These are phyloP conservation scores for Melanargia galathea DNA, from an alignment of 2,888 invertebrate genomes.

Conservation along the genomic window DNA sequence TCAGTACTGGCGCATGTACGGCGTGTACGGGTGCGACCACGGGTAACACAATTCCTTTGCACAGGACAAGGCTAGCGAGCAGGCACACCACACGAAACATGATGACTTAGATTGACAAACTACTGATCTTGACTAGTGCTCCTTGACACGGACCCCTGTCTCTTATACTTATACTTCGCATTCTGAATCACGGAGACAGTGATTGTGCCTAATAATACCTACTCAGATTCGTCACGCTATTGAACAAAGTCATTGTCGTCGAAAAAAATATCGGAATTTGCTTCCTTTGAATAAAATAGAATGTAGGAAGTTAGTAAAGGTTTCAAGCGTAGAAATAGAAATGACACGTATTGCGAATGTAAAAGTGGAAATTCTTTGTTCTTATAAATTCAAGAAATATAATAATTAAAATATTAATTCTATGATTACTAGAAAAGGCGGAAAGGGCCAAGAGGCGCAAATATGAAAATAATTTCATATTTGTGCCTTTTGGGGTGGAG, in stretches of 20 bases:
- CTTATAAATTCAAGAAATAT: no score
- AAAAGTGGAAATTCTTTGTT: no score
- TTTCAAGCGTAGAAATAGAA: neutral
- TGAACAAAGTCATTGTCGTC: conserved; percentile 53
- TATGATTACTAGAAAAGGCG: no score
- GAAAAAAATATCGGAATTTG: conserved; percentile 55
- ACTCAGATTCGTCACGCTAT: conserved; percentile 59
- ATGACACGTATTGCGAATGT: neutral
- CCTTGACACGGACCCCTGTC: conserved; percentile 46
- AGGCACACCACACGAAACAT: conserved; percentile 59
- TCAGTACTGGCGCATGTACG: conserved; percentile 52
- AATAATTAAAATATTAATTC: neutral
- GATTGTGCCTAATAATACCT: conserved; percentile 57
- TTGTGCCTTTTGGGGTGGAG: no score
- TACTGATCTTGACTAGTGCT: conserved; percentile 52
- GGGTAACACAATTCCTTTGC: conserved; percentile 58
- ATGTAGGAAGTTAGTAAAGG: conserved; percentile 6
- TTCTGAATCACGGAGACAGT: conserved; percentile 64
- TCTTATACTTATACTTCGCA: conserved; percentile 68
- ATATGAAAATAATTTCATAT: no score
- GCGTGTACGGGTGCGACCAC: conserved; percentile 52
- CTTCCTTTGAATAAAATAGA: conserved; percentile 45
- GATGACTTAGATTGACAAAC: conserved; percentile 38
- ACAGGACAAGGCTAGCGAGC: conserved; percentile 53
- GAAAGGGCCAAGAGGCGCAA: no score